Evolutionary conservation across 2,113 vertebrate species (phyloP), one percentile per base, ranked within the genome.

Genomic region (Orcinus orca): DNA sequence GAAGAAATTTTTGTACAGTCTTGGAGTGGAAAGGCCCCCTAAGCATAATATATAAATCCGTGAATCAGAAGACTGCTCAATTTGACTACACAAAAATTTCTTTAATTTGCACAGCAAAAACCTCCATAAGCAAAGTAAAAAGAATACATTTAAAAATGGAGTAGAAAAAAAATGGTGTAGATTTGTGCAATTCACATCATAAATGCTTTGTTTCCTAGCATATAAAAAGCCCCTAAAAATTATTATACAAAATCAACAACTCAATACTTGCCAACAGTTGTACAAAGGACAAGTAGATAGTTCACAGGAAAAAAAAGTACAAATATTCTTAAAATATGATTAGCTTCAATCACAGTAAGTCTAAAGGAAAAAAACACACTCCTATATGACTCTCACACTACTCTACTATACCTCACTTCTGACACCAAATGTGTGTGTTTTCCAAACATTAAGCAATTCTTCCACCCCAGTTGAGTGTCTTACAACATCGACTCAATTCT

Each of bases 1-100:
- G 53, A 67, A 95, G 58, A 95, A 53, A 96, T 95, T 53, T 88
- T 91, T 96, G 38, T 85, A 38, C 4, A 92, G 8, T 86, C 86
- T 86, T 92, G 47, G 58, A 44, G 33, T n/a, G 55, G n/a, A 50
- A 92, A 97, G 50, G 31, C 41, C 23, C 83, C 82, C 80, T 95
- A 73, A 96, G 38, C 25, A 90, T 91, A 67, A 50, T 70, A 60
- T 41, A 5, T 47, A 84, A 94, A 70, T 90, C 76, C 31, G 50
- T 31, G 26, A 65, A 89, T 89, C 38, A 96, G 55, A 90, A 90
- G 8, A 63, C 13, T 73, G 31, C 60, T 67, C 71, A 93, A 95
- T 82, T 62, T 88, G 33, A 90, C 60, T 53, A 65, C 10, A 92
- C 38, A 70, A 73, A 94, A 25, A 44, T 62, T 44, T 25, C 36